Evolutionary conservation across 2,888 invertebrate species (phyloP), one percentile per base, ranked within the genome.

Genomic region (Platypus cylindrus): DNA sequence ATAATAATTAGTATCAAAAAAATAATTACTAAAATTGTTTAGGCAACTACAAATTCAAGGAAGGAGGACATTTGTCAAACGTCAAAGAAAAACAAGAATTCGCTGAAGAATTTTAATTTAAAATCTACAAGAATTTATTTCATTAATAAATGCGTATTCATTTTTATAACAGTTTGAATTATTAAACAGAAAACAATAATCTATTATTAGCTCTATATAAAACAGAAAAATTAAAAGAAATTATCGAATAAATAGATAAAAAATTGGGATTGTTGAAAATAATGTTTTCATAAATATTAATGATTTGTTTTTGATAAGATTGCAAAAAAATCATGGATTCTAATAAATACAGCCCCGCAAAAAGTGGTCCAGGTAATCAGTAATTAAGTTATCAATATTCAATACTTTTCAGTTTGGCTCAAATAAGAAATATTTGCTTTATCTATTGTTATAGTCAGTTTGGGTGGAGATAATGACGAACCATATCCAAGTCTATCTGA

Each of bases 401-500:
- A 15, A 8, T 13, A 7, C 11, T 15, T 14, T 8, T 20, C 16
- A 13, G 28, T 33, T 30, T 18, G 23, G 15, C 16, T n/a, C n/a
- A n/a, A 33, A 27, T 24, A 4, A 25, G 16, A 17, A 22, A 20
- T 25, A 32, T 20, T 29, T 20, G 13, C 30, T 17, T 32, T 34
- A 7, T 34, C 17, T 32, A 8, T 31, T 14, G 13, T 38, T 41
- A 37, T 37, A 50, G 46, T 44, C 7, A 46, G 40, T 34, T 43
- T 44, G 38, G 39, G 34, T 17, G 50, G 44, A 37, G 49, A 51
- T 45, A 52, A 48, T 30, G 56, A 87, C 44, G 89, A 87, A 53
- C 72, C 78, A 5, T 78, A 82, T 59, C 84, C 86, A 32, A 90
- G 90, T 62, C 68, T 90, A 39, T 89, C 89, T 18, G 90, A 89